A percentile compares a stretch with the other conserved stretches of the same genome.
Conservation (phyloP, 2,797 vertebrate species). For the Selene dorsalis region DNA sequence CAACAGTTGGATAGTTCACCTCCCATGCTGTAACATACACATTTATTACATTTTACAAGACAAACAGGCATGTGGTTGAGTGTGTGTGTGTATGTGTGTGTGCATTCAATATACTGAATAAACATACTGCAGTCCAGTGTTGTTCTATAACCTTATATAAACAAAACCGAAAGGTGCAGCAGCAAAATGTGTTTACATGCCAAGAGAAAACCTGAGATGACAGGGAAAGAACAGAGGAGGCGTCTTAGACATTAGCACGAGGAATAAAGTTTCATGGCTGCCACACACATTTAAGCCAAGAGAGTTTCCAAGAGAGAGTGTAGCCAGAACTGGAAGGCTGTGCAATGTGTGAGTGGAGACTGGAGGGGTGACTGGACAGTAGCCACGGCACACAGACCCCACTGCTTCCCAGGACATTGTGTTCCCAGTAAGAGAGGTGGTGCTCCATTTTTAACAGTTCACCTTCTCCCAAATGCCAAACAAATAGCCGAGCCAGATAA, state of each 20-base stretch:
- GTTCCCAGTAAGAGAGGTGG: constrained; percentile 72
- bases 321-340: constrained; percentile 59
- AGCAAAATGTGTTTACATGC: constrained; percentile 48
- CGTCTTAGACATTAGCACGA: constrained; percentile 53
- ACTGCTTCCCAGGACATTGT: constrained; percentile 79
- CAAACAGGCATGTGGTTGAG: background rate
- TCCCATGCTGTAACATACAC: background rate
- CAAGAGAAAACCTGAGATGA: constrained; percentile 57
- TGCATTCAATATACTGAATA: background rate
- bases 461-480: constrained; percentile 66
- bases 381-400: constrained; percentile 62
- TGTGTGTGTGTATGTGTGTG: background rate
- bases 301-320: constrained; percentile 70
- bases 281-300: constrained; percentile 64
- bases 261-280: constrained; percentile 71
- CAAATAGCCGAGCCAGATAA: constrained; percentile 25
- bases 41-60: constrained; percentile 8
- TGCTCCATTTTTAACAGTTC: constrained; percentile 63
- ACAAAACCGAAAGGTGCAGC: constrained; percentile 32
- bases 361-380: constrained; percentile 69
- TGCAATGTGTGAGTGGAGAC: constrained; percentile 53
- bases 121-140: background rate
- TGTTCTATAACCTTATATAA: constrained; percentile 21
- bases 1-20: background rate
- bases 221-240: constrained; percentile 50